phyloP scores from a whole-genome alignment of 1,140 invertebrate species.

The Penaeus vannamei region DNA sequence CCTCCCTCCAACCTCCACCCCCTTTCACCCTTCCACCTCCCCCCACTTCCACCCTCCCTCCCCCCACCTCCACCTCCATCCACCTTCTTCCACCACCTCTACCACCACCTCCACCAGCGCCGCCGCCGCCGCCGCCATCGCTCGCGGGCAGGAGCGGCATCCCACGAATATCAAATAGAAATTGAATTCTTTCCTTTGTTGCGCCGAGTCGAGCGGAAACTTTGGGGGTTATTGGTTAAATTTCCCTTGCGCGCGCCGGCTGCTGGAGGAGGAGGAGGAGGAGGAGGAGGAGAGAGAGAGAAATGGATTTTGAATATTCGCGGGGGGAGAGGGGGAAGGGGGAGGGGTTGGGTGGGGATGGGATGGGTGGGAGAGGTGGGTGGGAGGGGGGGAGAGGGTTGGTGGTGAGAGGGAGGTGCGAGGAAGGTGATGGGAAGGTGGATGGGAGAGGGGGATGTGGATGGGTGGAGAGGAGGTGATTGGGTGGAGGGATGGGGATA shows the following conservation, averaged over 20 bases:
- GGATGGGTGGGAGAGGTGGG: neutral
- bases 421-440: neutral
- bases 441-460: neutral
- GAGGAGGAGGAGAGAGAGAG: neutral
- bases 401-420: neutral
- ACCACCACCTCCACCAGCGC: neutral
- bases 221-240: conserved; percentile 62
- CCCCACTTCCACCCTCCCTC: neutral
- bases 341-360: neutral
- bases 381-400: conserved; percentile 26
- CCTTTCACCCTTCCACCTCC: neutral
- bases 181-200: conserved; percentile 65
- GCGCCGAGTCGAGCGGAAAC: conserved; percentile 58
- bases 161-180: conserved; percentile 63
- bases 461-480: neutral
- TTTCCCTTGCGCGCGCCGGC: conserved; percentile 52
- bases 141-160: conserved; percentile 30
- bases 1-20: neutral
- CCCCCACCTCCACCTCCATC: neutral
- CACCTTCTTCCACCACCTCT: neutral
- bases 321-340: neutral
- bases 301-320: neutral
- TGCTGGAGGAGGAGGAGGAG: conserved; percentile 8
- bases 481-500: neutral
- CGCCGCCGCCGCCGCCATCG: neutral